Evolutionary conservation across 2,888 invertebrate genomes (phyloP).

Genomic region (Noctua janthina): DNA sequence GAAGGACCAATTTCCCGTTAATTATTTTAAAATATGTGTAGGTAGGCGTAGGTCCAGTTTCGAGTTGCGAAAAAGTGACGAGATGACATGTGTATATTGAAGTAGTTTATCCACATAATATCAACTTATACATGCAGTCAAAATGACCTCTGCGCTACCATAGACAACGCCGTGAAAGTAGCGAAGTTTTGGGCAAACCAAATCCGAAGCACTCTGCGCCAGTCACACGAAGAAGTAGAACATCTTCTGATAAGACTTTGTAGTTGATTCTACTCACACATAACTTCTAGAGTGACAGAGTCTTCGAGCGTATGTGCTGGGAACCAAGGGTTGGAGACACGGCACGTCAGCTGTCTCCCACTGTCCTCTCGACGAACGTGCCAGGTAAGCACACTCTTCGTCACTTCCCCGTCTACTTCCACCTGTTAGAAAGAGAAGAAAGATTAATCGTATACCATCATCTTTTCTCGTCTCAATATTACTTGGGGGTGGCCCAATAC

Average conservation of each 20-base stretch:
- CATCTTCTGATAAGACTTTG: neutral
- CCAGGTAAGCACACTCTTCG: constrained; percentile 94
- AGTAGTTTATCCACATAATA: neutral
- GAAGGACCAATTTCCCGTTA: neutral
- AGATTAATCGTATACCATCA: neutral
- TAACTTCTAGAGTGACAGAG: constrained; percentile 93
- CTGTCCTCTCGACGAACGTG: constrained; percentile 95
- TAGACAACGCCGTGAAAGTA: neutral
- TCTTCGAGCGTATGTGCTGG: constrained; percentile 95
- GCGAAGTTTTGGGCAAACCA: neutral
- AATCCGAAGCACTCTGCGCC: too few species aligned
- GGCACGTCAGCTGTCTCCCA: constrained; percentile 95
- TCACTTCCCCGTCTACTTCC: constrained; percentile 92
- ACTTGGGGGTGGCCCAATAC: neutral
- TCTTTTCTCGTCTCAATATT: neutral
- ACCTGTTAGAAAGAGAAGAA: constrained; percentile 79
- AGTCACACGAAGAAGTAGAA: too few species aligned
- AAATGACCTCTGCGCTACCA: neutral
- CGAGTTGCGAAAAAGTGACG: neutral
- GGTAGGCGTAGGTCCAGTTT: neutral
- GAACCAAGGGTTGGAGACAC: constrained; percentile 96
- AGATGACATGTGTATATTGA: neutral
- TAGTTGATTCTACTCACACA: constrained; percentile 92
- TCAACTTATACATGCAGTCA: neutral
- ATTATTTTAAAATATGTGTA: neutral